A percentile compares a stretch with the other conserved stretches of the same genome.
These are phyloP conservation scores for Lasaia peninsularis DNA, from an alignment of 1,140 invertebrate genomes.

Conservation along the genomic window DNA sequence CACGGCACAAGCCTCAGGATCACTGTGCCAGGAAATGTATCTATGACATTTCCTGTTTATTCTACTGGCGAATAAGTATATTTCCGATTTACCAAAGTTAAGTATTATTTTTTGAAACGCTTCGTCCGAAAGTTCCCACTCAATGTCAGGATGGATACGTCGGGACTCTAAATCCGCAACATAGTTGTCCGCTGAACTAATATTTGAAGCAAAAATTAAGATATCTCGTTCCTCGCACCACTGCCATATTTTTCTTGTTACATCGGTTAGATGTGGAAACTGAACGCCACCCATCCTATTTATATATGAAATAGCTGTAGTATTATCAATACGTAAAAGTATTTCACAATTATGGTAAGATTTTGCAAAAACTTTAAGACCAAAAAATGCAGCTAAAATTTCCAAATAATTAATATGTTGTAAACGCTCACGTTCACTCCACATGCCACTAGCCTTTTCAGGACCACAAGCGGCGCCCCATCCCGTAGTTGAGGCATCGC, in stretches of 20 bases:
- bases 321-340: background rate
- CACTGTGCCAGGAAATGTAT: background rate
- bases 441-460: background rate
- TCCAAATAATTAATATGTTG: slow-evolving; percentile 5
- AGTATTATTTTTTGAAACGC: background rate
- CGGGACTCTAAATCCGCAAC: background rate
- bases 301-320: background rate
- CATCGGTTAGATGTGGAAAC: background rate
- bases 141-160: background rate
- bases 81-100: background rate
- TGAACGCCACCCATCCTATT: background rate
- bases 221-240: background rate
- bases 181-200: background rate
- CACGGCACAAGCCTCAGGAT: background rate
- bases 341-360: background rate
- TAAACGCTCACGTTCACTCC: no score
- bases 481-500: slow-evolving; percentile 17
- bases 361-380: background rate
- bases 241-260: background rate
- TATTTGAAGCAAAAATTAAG: background rate
- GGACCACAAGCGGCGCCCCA: background rate
- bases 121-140: background rate
- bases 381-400: background rate
- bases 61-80: background rate
- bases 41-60: background rate